These are phyloP conservation scores for Sarcophaga subvicina DNA, from an alignment of 2,888 invertebrate genomes.

Conservation along the genomic window DNA sequence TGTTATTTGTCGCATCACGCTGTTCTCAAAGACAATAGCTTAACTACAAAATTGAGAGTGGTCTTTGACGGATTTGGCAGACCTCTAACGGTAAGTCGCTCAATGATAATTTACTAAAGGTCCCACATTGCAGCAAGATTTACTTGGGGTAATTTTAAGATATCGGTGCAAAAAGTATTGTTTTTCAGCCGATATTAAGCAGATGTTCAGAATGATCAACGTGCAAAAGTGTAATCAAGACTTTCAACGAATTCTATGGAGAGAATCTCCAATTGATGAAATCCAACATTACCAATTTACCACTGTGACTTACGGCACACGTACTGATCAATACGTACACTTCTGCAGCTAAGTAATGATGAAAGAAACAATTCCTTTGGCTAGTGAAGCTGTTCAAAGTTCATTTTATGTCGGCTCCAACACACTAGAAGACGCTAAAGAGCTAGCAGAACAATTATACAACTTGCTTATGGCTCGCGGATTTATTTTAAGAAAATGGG, in stretches of 20 bases:
- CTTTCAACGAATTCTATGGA: constrained; percentile 91
- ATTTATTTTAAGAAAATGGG: constrained; percentile 8
- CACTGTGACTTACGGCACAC: background rate
- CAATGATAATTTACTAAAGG: constrained; percentile 46
- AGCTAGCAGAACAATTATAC: constrained; percentile 5
- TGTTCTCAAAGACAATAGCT: constrained; percentile 1
- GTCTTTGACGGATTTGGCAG: constrained; percentile 38
- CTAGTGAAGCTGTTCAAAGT: background rate
- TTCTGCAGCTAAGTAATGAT: background rate
- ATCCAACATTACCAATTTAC: background rate
- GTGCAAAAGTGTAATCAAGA: constrained; percentile 83
- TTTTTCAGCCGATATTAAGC: background rate
- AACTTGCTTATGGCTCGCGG: constrained; percentile 18
- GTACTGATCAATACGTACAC: background rate
- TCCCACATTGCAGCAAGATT: constrained; percentile 43
- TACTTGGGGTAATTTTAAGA: constrained; percentile 24
- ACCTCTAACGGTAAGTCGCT: constrained; percentile 39
- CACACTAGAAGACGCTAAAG: constrained; percentile 8
- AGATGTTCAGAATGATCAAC: background rate
- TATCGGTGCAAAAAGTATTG: constrained; percentile 17
- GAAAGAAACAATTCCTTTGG: constrained; percentile 4
- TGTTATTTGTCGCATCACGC: constrained; percentile 33
- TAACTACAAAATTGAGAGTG: constrained; percentile 50
- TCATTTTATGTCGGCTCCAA: background rate
- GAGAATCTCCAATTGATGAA: constrained; percentile 91